A percentile compares a stretch with the other conserved stretches of the same genome.
These are phyloP conservation scores for Pseudorectes ferrugineus DNA, from an alignment of 2,113 vertebrate species.

Conservation along the genomic window DNA sequence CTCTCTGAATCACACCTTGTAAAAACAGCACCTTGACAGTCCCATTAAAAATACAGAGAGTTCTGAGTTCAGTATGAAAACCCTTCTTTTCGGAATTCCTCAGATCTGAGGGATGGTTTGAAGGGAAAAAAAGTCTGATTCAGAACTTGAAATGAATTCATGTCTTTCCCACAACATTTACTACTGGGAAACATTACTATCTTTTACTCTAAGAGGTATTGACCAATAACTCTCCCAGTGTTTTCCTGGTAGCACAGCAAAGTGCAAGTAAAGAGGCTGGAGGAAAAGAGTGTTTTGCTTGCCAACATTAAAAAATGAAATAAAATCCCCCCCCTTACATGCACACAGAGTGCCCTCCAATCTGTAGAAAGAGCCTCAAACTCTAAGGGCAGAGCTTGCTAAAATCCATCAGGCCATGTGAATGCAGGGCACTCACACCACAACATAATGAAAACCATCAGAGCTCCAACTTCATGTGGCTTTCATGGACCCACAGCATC, in stretches of 20 bases:
- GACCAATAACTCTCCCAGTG: background rate
- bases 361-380: background rate
- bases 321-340: background rate
- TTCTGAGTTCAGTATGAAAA: conserved; percentile 13
- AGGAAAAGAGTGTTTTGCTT: background rate
- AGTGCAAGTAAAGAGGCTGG: background rate
- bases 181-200: conserved; percentile 38
- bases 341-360: background rate
- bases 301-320: background rate
- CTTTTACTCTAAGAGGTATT: conserved; percentile 26
- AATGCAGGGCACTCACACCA: background rate
- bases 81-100: conserved; percentile 28
- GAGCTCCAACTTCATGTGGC: conserved; percentile 8
- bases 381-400: background rate
- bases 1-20: conserved; percentile 46
- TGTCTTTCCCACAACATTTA: conserved; percentile 38
- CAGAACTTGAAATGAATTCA: conserved; percentile 33
- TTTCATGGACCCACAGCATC: background rate
- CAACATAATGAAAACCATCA: conserved; percentile 39
- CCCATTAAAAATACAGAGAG: conserved; percentile 18
- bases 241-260: conserved; percentile 14
- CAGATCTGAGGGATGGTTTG: background rate
- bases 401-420: background rate
- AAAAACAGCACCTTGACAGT: conserved; percentile 45
- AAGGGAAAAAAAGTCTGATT: background rate